Evolutionary conservation across 1,140 invertebrate species (phyloP).

Genomic region (Aphelinus atriplicis): DNA sequence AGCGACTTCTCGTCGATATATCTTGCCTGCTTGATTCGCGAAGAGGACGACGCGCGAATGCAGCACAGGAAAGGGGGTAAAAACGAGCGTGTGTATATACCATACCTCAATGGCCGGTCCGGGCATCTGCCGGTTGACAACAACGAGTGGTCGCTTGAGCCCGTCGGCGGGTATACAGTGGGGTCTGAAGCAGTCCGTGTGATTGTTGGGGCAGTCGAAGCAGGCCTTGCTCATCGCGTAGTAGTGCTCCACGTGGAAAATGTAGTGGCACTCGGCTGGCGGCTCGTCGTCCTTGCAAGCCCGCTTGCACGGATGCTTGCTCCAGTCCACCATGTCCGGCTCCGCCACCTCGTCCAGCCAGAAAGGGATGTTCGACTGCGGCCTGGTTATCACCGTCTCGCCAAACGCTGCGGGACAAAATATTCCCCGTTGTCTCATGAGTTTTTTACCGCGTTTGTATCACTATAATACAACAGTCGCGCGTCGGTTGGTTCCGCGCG

Average conservation of each 20-base stretch:
- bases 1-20: no score
- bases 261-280: slow-evolving; percentile 76
- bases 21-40: no score
- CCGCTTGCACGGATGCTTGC: slow-evolving; percentile 64
- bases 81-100: neutral
- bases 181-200: slow-evolving; percentile 77
- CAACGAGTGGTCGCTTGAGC: slow-evolving; percentile 75
- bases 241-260: slow-evolving; percentile 81
- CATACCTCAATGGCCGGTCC: slow-evolving; percentile 84
- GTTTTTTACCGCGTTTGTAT: no score
- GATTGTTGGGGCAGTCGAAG: slow-evolving; percentile 81
- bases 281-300: slow-evolving; percentile 65
- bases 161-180: slow-evolving; percentile 89
- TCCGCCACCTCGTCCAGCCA: slow-evolving; percentile 2
- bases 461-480: no score
- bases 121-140: slow-evolving; percentile 87
- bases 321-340: slow-evolving; percentile 9
- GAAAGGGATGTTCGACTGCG: neutral
- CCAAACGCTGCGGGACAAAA: neutral
- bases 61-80: no score
- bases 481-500: no score
- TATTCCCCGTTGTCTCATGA: neutral
- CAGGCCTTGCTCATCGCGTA: slow-evolving; percentile 89
- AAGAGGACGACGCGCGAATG: no score
- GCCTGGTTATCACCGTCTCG: neutral